Evolutionary conservation across 2,888 invertebrate genomes (phyloP), one percentile per base, ranked within the genome.

Genomic region (Tenthredo livida): DNA sequence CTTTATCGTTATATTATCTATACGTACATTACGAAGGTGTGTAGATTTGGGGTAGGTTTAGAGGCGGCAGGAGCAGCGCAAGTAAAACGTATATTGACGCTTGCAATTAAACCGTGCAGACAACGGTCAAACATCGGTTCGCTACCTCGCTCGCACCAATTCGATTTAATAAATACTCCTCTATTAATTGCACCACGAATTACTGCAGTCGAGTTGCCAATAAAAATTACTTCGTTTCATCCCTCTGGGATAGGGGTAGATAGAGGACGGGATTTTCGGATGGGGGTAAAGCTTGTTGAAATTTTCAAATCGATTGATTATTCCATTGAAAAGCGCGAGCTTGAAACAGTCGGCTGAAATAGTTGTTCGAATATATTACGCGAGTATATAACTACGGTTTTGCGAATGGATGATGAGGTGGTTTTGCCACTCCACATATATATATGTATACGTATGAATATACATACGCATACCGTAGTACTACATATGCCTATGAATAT

Each of bases 41-140:
- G 29, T 73, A 21, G 43, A 43, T 73, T 73, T 43, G 43, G 17
- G 10, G 12, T 21, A 73, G 72, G 40, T 73, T 43, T 43, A 86
- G 89, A 86, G 89, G 89, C 88, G 88, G 87, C 88, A 89, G n/a
- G n/a, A n/a, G n/a, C n/a, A n/a, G n/a, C n/a, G 87, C 88, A 89
- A 89, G 91, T 90, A 89, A 89, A 92, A 91, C 40, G 80, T 91
- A 90, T 91, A 92, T 92, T 92, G 91, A 91, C 91, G 90, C 91
- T 92, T 90, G 90, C 90, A 92, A 92, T 92, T 91, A 92, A 92
- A 92, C 90, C 88, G 90, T 85, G 88, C 91, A 92, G 91, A 92
- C 92, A 91, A 91, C 91, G 90, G 90, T 91, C 92, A 92, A 92
- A 92, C 90, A 92, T 88, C 89, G 90, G 90, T 90, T 90, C 90